Base-by-base conservation (phyloP, 2,888 invertebrate species). In the Plemyria rubiginata region DNA sequence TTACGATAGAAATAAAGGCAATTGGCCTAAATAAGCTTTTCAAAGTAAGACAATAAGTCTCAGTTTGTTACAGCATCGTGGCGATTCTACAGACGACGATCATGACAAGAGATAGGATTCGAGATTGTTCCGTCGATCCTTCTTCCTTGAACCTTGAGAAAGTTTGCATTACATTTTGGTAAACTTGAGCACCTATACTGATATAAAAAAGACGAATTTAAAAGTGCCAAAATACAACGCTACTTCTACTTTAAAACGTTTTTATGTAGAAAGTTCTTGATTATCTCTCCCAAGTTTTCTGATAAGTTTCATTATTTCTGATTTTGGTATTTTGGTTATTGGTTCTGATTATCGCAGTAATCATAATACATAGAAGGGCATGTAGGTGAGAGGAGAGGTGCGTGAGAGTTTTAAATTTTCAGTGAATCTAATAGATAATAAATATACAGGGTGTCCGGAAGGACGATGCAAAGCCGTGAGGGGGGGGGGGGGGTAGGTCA, bases 41-140 rank as follows among this genome's bases (percentile, higher is more conserved):
- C 13, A 57, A 56, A 57, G 40, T 32, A 53, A 43, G 56, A 29
- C 49, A 57, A 62, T 61, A 52, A 57, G 54, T 22, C 50, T 12
- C 29, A 56, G 52, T 53, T 62, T 52, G 49, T 43, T 32, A 49
- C 43, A 53, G 43, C 41, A 13, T 9, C 9, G 51, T 62, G 57
- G 53, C 43, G 58, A 51, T 59, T 59, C 29, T 32, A 51, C 29
- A 13, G 40, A 16, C 50, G 54, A 58, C 22, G 63, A 63, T 59
- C 48, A 51, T 54, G 62, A 45, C 50, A 28, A 49, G 13, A 49
- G 57, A 62, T 57, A 57, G 49, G 11, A 28, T 46, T 38, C 22
- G 45, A 41, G n/a, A 51, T 58, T 43, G 29, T 40, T 40, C 49
- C 54, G 40, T 45, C 54, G 54, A 59, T 59, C 40, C 7, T 45